Evolutionary conservation across 2,888 invertebrate species (phyloP), one percentile per base, ranked within the genome.

Genomic region (Calameuta idolon): DNA sequence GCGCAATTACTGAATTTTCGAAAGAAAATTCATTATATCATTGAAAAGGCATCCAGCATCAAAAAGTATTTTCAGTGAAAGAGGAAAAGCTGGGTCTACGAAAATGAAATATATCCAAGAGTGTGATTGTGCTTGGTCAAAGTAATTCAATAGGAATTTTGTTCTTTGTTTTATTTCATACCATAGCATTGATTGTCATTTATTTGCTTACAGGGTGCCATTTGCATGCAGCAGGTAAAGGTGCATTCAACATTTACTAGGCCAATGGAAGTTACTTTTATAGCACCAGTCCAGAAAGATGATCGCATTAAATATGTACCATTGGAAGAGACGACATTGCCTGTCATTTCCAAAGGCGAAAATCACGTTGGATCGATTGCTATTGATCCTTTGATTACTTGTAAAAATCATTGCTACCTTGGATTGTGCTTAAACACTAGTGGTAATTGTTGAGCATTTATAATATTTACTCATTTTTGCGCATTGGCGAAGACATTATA

Each of bases 231-330:
- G 86, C 95, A 96, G 85, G 92, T 98, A 80, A 94, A 95, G 89
- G 94, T 98, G 81, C 95, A 96, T 88, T 98, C 96, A 86, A 95
- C 95, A 9, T 98, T 97, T 92, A 92, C 94, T 83, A 94, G 95
- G 86, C 94, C 95, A 76, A 97, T 98, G 96, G 94, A 95, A 83
- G 95, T 98, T 74, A 94, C 94, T 77, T 92, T 93, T 81, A 94
- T 97, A 71, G 91, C 94, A 91, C 92, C 94, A 93, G 89, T 94
- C 90, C 92, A 89, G 76, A 90, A 89, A 77, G 91, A 91, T 81
- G 86, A 88, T 75, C 87, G 91, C 71, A 84, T 91, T 23, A 91
- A 90, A 75, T 91, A 90, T 79, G 88, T 91, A 80, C 90, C 91
- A n/a, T 81, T 89, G 77, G 90, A 89, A 74, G 87, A 89, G 78